phyloP scores from a whole-genome alignment of 1,140 invertebrate species.

The Scaptomyza hsui region DNA sequence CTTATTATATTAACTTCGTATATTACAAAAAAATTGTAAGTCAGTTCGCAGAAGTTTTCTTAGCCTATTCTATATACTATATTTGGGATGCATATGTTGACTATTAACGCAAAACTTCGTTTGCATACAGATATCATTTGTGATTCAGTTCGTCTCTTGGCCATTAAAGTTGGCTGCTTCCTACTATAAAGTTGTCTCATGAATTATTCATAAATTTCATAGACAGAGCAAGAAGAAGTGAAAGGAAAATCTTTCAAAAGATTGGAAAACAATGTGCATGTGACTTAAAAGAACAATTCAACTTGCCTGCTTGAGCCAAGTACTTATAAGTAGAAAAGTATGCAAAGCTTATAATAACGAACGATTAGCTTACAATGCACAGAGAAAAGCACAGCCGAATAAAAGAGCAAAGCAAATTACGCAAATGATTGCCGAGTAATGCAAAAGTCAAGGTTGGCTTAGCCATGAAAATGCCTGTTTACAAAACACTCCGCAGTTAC shows the following conservation, averaged over 20 bases:
- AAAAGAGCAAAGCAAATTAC: slow-evolving; percentile 41
- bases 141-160: slow-evolving; percentile 43
- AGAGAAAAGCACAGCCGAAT: neutral
- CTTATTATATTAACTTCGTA: neutral
- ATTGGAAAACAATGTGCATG: slow-evolving; percentile 17
- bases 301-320: slow-evolving; percentile 35
- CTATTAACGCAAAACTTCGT: neutral
- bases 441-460: slow-evolving; percentile 18
- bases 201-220: slow-evolving; percentile 65
- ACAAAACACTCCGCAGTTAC: neutral
- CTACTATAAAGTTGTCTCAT: slow-evolving; percentile 64
- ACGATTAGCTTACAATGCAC: slow-evolving; percentile 61
- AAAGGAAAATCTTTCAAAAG: slow-evolving; percentile 41
- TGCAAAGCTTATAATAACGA: slow-evolving; percentile 69
- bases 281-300: slow-evolving; percentile 11
- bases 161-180: slow-evolving; percentile 49
- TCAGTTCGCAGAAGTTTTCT: neutral
- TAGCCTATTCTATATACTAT: neutral
- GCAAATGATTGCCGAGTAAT: slow-evolving; percentile 24
- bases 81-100: slow-evolving; percentile 4
- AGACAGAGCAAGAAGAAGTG: slow-evolving; percentile 55
- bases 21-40: neutral
- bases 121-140: slow-evolving; percentile 38
- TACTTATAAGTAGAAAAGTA: slow-evolving; percentile 51
- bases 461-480: slow-evolving; percentile 10